A percentile compares a stretch with the other conserved stretches of the same genome.
Evolutionary conservation across 2,113 vertebrate genomes (phyloP).

Genomic region (Pedionomus torquatus): DNA sequence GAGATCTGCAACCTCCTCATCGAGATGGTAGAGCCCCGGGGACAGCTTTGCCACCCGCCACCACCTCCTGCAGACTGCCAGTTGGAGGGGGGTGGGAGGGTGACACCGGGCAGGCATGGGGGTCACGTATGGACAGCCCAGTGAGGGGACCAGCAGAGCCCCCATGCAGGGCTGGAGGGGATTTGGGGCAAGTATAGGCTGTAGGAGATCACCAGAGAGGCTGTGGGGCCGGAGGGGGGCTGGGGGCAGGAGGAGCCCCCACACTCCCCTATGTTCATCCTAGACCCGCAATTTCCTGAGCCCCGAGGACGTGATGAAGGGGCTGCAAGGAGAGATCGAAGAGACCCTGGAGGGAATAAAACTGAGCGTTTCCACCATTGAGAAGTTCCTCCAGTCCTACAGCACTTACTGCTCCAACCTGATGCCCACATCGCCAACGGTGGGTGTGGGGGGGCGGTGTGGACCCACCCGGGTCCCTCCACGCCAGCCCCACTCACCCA

Average conservation of each 20-base stretch:
- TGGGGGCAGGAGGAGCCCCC: not conserved
- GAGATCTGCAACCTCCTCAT: constrained; percentile 84
- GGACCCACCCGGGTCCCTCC: accelerated
- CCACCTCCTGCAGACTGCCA: accelerated
- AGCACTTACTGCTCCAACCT: constrained; percentile 56
- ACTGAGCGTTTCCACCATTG: constrained; percentile 49
- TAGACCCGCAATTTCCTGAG: constrained; percentile 77
- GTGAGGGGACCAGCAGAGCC: not conserved
- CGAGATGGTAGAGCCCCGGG: constrained; percentile 68
- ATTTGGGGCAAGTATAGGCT: not conserved
- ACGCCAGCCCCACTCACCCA: accelerated
- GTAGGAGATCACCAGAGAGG: not conserved
- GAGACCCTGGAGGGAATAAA: constrained; percentile 54
- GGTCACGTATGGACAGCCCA: accelerated
- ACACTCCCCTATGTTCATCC: not conserved
- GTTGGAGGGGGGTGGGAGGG: no score
- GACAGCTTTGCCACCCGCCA: accelerated
- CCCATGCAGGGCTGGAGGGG: accelerated
- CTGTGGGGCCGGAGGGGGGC: not conserved
- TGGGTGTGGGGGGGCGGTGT: not conserved
- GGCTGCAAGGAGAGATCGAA: constrained; percentile 73
- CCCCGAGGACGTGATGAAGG: constrained; percentile 76
- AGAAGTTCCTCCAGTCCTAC: constrained; percentile 71
- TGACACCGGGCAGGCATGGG: accelerated
- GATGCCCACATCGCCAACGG: constrained; percentile 65